Evolutionary conservation across 2,888 invertebrate species (phyloP).

Genomic region (Ramazzottius varieornatus): DNA sequence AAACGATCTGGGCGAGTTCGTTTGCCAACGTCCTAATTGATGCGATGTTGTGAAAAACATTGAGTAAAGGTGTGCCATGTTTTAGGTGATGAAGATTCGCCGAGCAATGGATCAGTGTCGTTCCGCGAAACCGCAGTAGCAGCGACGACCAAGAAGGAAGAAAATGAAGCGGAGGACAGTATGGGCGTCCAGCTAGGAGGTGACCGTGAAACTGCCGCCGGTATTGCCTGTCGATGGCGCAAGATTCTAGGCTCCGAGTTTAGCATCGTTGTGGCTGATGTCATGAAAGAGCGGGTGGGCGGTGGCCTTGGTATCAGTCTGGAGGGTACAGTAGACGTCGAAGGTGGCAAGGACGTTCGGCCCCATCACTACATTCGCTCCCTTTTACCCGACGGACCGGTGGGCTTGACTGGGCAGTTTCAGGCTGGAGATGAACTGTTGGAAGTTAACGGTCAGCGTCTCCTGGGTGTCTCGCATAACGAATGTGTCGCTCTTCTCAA

Average conservation of each 20-base stretch:
- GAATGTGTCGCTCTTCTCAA: conserved; percentile 78
- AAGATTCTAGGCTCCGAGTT: conserved; percentile 47
- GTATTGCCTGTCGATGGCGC: too few species aligned
- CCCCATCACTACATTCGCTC: conserved; percentile 96
- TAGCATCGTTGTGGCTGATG: conserved; percentile 67
- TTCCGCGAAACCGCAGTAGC: too few species aligned
- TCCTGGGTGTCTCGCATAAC: conserved; percentile 72
- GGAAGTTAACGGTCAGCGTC: conserved; percentile 55
- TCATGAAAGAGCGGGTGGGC: conserved; percentile 63
- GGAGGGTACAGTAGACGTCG: conserved; percentile 94
- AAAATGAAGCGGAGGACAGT: too few species aligned
- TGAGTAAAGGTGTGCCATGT: too few species aligned
- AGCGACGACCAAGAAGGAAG: too few species aligned
- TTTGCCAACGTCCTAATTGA: too few species aligned
- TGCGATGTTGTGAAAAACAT: too few species aligned
- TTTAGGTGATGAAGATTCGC: too few species aligned
- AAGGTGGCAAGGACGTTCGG: conserved; percentile 77
- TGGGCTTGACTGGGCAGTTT: conserved; percentile 62
- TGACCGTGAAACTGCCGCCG: too few species aligned
- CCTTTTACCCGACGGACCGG: conserved; percentile 86
- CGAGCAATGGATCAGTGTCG: too few species aligned
- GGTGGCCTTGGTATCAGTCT: conserved; percentile 86
- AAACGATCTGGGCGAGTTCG: too few species aligned
- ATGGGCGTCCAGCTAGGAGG: too few species aligned
- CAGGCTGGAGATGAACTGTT: conserved; percentile 82